Conservation (phyloP, 2,888 invertebrate genomes). For the Alsophila aescularia region DNA sequence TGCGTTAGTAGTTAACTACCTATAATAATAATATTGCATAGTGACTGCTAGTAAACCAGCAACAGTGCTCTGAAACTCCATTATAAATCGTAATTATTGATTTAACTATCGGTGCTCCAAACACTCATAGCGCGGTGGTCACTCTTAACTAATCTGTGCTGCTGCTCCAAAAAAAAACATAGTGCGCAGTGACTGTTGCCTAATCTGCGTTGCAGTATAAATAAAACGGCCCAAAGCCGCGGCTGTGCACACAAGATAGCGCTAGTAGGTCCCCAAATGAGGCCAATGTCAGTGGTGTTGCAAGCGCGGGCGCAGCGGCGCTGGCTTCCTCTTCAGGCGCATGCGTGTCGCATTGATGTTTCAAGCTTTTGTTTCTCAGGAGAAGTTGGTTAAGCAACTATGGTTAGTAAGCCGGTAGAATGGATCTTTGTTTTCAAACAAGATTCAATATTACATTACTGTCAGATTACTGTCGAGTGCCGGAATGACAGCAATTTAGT, state of each 20-base stretch:
- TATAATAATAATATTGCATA: too few species aligned
- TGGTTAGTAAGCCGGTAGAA: too few species aligned
- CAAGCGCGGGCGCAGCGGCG: slow-evolving; percentile 74
- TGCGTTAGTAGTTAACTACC: too few species aligned
- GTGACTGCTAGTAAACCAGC: too few species aligned
- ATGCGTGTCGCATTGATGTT: background rate
- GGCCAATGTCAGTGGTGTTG: slow-evolving; percentile 80
- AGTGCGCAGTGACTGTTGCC: slow-evolving; percentile 10
- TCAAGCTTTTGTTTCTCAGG: background rate
- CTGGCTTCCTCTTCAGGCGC: slow-evolving; percentile 63
- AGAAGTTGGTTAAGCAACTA: background rate
- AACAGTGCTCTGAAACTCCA: too few species aligned
- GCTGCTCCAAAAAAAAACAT: slow-evolving; percentile 19
- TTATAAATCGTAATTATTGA: too few species aligned
- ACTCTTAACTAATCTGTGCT: slow-evolving; percentile 19
- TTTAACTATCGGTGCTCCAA: background rate
- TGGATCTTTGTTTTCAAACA: too few species aligned
- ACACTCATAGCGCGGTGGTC: background rate
- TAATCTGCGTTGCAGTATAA: slow-evolving; percentile 27
- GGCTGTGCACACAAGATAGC: slow-evolving; percentile 64
- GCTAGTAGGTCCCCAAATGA: slow-evolving; percentile 75
- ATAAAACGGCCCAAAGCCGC: slow-evolving; percentile 22
- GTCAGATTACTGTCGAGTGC: too few species aligned
- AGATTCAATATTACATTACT: too few species aligned
- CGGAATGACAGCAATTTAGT: too few species aligned